Percentiles rank a stretch among this genome's conserved stretches.
Evolutionary conservation across 1,140 invertebrate genomes (phyloP).

Genomic region (Apis laboriosa): DNA sequence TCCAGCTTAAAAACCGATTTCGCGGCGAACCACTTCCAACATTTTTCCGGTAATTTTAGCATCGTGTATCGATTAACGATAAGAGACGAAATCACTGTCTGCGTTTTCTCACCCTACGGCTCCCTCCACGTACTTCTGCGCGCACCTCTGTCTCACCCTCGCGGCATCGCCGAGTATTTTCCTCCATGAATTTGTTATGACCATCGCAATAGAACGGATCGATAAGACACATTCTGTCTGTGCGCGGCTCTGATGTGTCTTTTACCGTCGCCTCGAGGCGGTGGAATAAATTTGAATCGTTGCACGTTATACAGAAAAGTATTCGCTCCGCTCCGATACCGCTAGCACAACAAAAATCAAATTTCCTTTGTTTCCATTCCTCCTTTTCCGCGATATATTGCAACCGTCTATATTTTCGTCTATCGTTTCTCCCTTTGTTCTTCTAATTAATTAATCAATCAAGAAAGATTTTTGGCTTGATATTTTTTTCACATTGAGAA

Average conservation of each 20-base stretch:
- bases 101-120: background rate
- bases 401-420: background rate
- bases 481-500: conserved; percentile 8
- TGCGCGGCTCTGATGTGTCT: conserved; percentile 38
- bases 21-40: background rate
- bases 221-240: conserved; percentile 48
- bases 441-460: too few species aligned
- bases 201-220: conserved; percentile 49
- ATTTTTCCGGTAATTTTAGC: background rate
- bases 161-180: conserved; percentile 23
- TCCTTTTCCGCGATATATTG: background rate
- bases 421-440: too few species aligned
- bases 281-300: conserved; percentile 33
- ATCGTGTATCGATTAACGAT: conserved; percentile 15
- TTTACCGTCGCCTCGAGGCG: conserved; percentile 26
- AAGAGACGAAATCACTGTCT: conserved; percentile 15
- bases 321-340: conserved; percentile 8
- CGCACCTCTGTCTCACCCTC: too few species aligned
- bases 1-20: background rate
- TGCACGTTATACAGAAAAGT: background rate
- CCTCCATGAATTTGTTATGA: conserved; percentile 43
- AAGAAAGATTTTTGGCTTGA: background rate
- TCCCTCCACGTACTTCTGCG: background rate
- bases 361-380: conserved; percentile 7
- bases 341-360: background rate